phyloP scores from a whole-genome alignment of 2,797 vertebrate species.

The Gymnopithys bicolor region DNA sequence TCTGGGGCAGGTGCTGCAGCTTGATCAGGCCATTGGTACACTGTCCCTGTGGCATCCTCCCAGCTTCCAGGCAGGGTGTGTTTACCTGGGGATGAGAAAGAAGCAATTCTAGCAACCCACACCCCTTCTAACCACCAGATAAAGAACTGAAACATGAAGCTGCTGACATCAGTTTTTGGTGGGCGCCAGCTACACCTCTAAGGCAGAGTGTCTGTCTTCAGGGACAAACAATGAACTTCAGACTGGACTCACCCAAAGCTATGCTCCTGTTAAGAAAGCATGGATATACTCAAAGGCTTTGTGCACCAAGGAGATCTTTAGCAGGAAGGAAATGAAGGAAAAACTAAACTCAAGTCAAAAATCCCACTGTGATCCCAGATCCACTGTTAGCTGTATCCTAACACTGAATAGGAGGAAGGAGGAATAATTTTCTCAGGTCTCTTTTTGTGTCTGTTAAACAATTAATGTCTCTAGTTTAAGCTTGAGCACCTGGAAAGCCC shows the following conservation, averaged over 20 bases:
- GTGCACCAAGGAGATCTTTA: neutral
- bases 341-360: neutral
- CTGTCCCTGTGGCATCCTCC: neutral
- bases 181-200: neutral
- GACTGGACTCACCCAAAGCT: neutral
- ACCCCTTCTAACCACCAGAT: neutral
- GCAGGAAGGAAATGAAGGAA: neutral
- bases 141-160: neutral
- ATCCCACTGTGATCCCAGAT: neutral
- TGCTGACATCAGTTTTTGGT: neutral
- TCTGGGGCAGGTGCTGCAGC: neutral
- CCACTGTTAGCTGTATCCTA: neutral
- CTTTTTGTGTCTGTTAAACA: neutral
- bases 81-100: neutral
- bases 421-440: constrained; percentile 2
- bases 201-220: accelerated
- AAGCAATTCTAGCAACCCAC: neutral
- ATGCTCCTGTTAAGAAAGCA: neutral
- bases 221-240: neutral
- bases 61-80: neutral
- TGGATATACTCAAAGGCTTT: neutral
- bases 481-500: constrained; percentile 19
- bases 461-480: neutral
- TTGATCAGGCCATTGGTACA: accelerated
- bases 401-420: neutral